Percentiles rank a stretch among this genome's conserved stretches.
Evolutionary conservation across 2,797 vertebrate genomes (phyloP).

Genomic region (Spizella passerina): DNA sequence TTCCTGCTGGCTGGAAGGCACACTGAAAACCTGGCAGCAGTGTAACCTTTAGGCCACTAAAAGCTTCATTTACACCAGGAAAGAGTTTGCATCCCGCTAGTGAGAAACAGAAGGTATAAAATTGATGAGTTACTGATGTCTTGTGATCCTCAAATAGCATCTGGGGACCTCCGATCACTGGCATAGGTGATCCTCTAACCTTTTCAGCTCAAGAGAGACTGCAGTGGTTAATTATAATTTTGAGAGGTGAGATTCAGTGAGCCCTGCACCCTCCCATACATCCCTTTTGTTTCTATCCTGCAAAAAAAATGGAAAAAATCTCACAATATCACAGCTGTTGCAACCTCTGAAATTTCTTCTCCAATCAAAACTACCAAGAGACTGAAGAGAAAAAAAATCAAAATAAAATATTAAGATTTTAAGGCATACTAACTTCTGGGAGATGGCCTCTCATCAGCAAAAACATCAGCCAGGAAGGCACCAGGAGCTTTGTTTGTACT

Average conservation of each 20-base stretch:
- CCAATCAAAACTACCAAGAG: background rate
- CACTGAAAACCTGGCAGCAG: background rate
- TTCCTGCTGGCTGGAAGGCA: background rate
- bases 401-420: background rate
- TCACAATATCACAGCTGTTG: background rate
- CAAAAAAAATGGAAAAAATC: background rate
- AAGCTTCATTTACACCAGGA: background rate
- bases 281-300: background rate
- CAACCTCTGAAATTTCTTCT: background rate
- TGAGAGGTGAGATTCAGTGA: background rate
- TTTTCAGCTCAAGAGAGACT: background rate
- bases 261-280: background rate
- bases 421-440: constrained; percentile 83
- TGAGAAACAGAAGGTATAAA: background rate
- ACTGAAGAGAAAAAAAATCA: background rate
- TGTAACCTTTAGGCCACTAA: background rate
- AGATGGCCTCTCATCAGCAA: constrained; percentile 76
- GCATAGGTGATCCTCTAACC: background rate
- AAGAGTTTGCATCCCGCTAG: background rate
- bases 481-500: constrained; percentile 76
- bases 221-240: background rate
- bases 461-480: constrained; percentile 79
- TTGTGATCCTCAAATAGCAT: background rate
- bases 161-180: background rate
- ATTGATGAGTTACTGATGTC: background rate